Conservation (phyloP, 2,797 vertebrate genomes). For the Adelosebastes latens region DNA sequence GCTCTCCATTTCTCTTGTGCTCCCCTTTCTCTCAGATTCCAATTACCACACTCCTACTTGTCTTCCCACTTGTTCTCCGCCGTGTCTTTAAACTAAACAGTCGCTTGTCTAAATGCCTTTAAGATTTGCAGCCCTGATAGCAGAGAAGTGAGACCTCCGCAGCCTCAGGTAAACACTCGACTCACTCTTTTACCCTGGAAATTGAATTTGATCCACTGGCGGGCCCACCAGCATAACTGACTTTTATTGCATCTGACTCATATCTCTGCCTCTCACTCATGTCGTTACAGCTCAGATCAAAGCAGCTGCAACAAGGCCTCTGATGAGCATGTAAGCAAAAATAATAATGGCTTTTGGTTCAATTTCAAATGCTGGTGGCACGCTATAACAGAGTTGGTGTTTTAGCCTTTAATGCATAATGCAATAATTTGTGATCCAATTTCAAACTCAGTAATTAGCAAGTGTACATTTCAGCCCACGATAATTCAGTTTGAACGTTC, state of each 20-base stretch:
- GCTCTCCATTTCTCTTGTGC: conserved; percentile 9
- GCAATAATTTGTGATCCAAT: conserved; percentile 8
- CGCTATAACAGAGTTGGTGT: background rate
- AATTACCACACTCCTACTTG: conserved; percentile 43
- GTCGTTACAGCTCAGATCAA: conserved; percentile 23
- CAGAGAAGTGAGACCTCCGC: conserved; percentile 31
- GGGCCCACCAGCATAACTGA: conserved; percentile 28
- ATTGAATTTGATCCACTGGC: conserved; percentile 55
- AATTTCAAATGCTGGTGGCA: conserved; percentile 32
- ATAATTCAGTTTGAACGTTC: conserved; percentile 5
- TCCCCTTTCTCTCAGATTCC: conserved; percentile 25
- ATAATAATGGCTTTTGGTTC: conserved; percentile 21
- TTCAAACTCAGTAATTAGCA: background rate
- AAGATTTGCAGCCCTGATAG: conserved; percentile 50
- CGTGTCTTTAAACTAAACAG: conserved; percentile 45
- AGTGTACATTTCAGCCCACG: background rate
- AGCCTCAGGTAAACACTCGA: conserved; percentile 51
- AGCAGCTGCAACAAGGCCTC: conserved; percentile 14
- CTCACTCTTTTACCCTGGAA: conserved; percentile 37
- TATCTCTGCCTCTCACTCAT: conserved; percentile 29
- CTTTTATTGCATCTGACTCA: conserved; percentile 44
- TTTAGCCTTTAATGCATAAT: conserved; percentile 22
- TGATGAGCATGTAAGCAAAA: conserved; percentile 18
- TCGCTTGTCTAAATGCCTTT: conserved; percentile 42
- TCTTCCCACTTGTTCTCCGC: conserved; percentile 42